Base-by-base conservation (phyloP, 2,113 vertebrate species). In the Mirza zaza region DNA sequence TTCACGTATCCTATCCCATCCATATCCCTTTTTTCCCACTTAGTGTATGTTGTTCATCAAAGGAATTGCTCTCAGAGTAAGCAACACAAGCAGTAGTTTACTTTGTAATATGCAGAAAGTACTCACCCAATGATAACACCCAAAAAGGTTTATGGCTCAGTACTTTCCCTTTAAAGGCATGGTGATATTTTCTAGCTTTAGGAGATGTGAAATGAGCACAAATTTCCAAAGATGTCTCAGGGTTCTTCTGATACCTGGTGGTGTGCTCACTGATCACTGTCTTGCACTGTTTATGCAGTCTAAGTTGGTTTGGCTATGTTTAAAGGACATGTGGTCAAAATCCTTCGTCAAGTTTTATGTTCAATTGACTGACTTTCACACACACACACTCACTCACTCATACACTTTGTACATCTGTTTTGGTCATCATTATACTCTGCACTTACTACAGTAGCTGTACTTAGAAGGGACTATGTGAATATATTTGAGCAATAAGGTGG, bases 271-370 rank as follows among this genome's bases (percentile, higher is more conserved):
- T 34, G n/a, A 0, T 94, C 55, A 76, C 25, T 73, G n/a, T 45
- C 32, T 94, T 97, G 76, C 55, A 67, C 34, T 90, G 32, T 50
- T 85, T 13, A 20, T 52, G 32, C 81, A 94, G 61, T 93, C 52
- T 82, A 42, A 21, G 61, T 52, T 65, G 34, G 45, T 34, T 82
- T 77, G 32, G 32, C 15, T n/a, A 14, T 94, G 36, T 87, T 77
- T 94, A 42, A 65, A 77, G 14, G 84, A 34, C 45, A 9, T 25
- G 29, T 93, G 34, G 63, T 48, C 48, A 76, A 13, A 68, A 82
- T 25, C 36, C 36, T 71, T 86, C 29, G 20, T 89, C 52, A 94
- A 77, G 3, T 65, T 87, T 55, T 48, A 32, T 42, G 12, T 57
- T 88, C 63, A 65, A 1, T 42, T 67, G 50, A 87, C 36, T 87